Conservation (phyloP, 2,113 vertebrate species). For the Prochilodus magdalenae region DNA sequence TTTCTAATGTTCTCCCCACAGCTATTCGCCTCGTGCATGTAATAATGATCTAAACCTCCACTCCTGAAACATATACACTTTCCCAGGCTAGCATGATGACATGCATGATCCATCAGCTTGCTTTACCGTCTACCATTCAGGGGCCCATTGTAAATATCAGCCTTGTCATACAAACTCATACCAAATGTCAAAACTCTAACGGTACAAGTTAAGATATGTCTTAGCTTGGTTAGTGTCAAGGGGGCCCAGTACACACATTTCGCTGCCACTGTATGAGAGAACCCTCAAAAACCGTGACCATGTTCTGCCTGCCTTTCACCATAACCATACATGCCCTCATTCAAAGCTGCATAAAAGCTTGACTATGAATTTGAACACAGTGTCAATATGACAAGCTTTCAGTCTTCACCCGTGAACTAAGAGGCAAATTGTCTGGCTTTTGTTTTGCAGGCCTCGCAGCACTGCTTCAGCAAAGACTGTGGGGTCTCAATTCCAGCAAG, state of each 20-base stretch:
- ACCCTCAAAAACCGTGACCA: neutral
- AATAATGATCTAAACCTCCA: neutral
- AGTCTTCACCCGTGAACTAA: neutral
- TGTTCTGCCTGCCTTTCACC: neutral
- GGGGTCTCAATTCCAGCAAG: neutral
- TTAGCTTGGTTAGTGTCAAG: neutral
- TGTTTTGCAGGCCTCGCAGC: neutral
- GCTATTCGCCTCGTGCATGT: neutral
- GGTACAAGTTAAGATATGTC: neutral
- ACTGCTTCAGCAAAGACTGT: neutral
- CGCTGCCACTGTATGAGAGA: neutral
- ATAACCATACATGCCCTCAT: neutral
- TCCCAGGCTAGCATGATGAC: neutral
- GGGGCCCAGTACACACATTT: neutral
- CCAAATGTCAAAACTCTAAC: neutral
- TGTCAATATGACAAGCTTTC: neutral
- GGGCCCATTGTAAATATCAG: neutral
- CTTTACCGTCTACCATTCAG: neutral
- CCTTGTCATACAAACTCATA: neutral
- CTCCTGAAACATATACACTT: neutral
- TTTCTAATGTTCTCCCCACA: neutral
- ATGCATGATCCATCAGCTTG: neutral
- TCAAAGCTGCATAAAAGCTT: neutral
- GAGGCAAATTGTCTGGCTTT: neutral
- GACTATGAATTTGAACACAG: neutral